Conservation (phyloP, 2,888 invertebrate species). For the Netelia inedita region DNA sequence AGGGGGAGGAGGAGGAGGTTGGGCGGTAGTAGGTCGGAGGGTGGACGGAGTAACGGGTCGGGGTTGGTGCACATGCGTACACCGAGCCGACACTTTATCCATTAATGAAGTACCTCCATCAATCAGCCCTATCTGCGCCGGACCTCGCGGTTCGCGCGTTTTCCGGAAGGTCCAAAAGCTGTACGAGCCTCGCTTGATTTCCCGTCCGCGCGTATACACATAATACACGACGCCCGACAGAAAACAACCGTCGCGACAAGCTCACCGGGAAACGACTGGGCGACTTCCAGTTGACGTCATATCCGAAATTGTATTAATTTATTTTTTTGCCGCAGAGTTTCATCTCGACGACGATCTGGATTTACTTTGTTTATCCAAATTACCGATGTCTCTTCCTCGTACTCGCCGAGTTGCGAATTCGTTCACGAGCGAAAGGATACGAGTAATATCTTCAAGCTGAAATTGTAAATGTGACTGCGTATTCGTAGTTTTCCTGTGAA, state of each 20-base stretch:
- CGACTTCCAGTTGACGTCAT: conserved; percentile 46
- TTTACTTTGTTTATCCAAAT: conserved; percentile 37
- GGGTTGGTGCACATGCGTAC: conserved; percentile 43
- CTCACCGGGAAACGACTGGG: conserved; percentile 9
- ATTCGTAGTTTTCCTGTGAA: too few species aligned
- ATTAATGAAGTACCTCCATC: conserved; percentile 77
- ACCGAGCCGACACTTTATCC: conserved; percentile 74
- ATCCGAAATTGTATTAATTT: conserved; percentile 14
- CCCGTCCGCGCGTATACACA: neutral
- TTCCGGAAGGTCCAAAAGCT: conserved; percentile 68
- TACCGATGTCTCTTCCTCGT: neutral
- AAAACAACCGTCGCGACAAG: neutral
- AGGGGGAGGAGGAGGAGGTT: conserved; percentile 28
- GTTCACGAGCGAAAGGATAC: neutral
- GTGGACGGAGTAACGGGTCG: neutral
- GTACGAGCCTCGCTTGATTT: conserved; percentile 45
- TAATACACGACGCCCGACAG: neutral
- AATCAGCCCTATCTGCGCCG: conserved; percentile 72
- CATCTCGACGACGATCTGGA: neutral
- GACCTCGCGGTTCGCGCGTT: conserved; percentile 64
- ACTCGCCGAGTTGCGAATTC: neutral
- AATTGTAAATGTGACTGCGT: too few species aligned
- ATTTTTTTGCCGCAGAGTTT: neutral
- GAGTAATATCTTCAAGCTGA: too few species aligned
- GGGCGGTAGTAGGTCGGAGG: conserved; percentile 10